These are phyloP conservation scores for Hesperia comma DNA, from an alignment of 2,888 invertebrate genomes.

Conservation along the genomic window DNA sequence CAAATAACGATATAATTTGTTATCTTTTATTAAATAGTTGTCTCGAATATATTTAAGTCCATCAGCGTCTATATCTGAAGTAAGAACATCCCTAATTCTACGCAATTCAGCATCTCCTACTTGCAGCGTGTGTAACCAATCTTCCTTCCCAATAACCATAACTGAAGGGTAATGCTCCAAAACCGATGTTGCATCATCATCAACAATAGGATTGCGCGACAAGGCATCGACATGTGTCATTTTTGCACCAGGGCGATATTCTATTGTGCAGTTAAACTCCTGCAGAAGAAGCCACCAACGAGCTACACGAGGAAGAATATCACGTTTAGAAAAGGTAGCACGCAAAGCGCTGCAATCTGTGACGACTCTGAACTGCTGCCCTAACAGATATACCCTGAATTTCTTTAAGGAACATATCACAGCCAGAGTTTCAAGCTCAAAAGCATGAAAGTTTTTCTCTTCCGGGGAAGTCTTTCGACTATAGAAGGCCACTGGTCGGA, in stretches of 20 bases:
- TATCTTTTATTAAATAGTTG: slow-evolving; percentile 41
- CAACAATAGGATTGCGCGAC: background rate
- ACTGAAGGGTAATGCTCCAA: slow-evolving; percentile 25
- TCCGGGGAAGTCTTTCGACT: slow-evolving; percentile 43
- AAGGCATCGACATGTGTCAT: slow-evolving; percentile 37
- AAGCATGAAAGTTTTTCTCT: slow-evolving; percentile 43
- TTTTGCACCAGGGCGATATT: slow-evolving; percentile 33
- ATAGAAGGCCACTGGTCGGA: slow-evolving; percentile 39
- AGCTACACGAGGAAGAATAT: slow-evolving; percentile 36
- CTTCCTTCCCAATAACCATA: slow-evolving; percentile 37
- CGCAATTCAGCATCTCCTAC: slow-evolving; percentile 38
- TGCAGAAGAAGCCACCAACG: slow-evolving; percentile 38
- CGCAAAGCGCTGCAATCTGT: slow-evolving; percentile 41
- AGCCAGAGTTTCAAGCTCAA: slow-evolving; percentile 45
- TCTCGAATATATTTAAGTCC: slow-evolving; percentile 39
- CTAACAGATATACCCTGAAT: slow-evolving; percentile 40
- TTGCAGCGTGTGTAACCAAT: slow-evolving; percentile 40
- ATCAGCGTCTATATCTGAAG: slow-evolving; percentile 34
- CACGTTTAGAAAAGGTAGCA: slow-evolving; percentile 38
- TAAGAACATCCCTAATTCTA: slow-evolving; percentile 38
- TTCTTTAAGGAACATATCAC: slow-evolving; percentile 39
- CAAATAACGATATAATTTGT: slow-evolving; percentile 39
- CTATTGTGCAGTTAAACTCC: slow-evolving; percentile 35
- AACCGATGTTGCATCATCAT: background rate
- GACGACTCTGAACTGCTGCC: slow-evolving; percentile 35